Percentiles rank a stretch among this genome's conserved stretches.
Conservation (phyloP, 2,113 vertebrate species). For the Stictonetta naevosa region DNA sequence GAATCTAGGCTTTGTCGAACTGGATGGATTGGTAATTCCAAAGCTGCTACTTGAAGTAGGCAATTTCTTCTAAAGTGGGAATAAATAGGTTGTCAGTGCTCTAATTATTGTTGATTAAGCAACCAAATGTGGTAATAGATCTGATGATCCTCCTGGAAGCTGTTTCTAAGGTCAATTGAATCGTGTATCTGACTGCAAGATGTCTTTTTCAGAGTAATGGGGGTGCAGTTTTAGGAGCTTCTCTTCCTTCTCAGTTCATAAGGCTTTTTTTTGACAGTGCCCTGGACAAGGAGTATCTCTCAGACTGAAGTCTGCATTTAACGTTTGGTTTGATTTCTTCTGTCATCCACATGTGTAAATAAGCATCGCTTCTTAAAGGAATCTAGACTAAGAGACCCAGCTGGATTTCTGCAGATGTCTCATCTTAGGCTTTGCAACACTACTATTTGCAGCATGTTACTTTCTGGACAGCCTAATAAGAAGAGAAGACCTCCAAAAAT, state of each 20-base stretch:
- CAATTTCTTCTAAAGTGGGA: background rate
- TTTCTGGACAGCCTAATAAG: background rate
- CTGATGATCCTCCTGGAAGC: background rate
- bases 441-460: background rate
- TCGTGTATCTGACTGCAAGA: background rate
- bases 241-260: background rate
- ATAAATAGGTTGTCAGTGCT: background rate
- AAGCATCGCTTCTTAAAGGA: background rate
- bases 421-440: background rate
- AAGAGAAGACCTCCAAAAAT: background rate
- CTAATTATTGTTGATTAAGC: background rate
- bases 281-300: background rate
- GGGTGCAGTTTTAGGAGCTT: background rate
- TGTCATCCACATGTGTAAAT: background rate
- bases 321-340: background rate
- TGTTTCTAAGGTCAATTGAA: background rate
- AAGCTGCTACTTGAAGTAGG: background rate
- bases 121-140: background rate
- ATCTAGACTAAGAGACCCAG: background rate
- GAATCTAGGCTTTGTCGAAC: background rate
- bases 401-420: background rate
- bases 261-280: background rate
- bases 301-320: background rate
- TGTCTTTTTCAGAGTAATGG: background rate
- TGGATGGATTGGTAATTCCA: background rate